phyloP scores from a whole-genome alignment of 2,888 invertebrate species.

The Arge pagana region DNA sequence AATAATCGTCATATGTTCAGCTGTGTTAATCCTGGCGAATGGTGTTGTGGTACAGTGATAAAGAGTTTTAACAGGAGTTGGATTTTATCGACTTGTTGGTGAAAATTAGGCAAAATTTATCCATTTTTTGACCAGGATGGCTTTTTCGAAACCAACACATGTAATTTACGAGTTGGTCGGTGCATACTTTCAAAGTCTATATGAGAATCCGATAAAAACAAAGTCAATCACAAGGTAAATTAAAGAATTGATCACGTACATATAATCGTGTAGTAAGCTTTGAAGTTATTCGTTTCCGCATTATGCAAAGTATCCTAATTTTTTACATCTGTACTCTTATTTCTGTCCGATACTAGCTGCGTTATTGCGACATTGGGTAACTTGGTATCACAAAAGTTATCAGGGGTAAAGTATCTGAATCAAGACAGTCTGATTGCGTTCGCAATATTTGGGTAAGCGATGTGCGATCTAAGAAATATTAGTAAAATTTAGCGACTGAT shows the following conservation, averaged over 20 bases:
- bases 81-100: too few relatives aligned
- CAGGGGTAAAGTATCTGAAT: slow-evolving; percentile 68
- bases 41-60: too few relatives aligned
- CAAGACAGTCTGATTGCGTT: slow-evolving; percentile 74
- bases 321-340: slow-evolving; percentile 1
- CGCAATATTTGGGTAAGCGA: slow-evolving; percentile 73
- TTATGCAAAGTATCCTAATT: slow-evolving; percentile 9
- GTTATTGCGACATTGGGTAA: slow-evolving; percentile 74
- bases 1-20: too few relatives aligned
- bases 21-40: too few relatives aligned
- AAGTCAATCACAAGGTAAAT: slow-evolving; percentile 77
- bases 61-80: too few relatives aligned
- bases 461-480: neutral
- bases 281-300: neutral
- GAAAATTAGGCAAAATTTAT: neutral
- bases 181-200: slow-evolving; percentile 76
- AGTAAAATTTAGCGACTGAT: slow-evolving; percentile 17
- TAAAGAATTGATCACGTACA: neutral
- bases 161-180: slow-evolving; percentile 68
- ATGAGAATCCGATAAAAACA: slow-evolving; percentile 75
- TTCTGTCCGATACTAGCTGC: slow-evolving; percentile 63
- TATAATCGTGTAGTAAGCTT: too few relatives aligned
- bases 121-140: slow-evolving; percentile 57
- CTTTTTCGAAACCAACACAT: slow-evolving; percentile 69
- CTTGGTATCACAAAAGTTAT: slow-evolving; percentile 72